Conservation (phyloP, 2,888 invertebrate genomes). For the Listrodromus nycthemerus region DNA sequence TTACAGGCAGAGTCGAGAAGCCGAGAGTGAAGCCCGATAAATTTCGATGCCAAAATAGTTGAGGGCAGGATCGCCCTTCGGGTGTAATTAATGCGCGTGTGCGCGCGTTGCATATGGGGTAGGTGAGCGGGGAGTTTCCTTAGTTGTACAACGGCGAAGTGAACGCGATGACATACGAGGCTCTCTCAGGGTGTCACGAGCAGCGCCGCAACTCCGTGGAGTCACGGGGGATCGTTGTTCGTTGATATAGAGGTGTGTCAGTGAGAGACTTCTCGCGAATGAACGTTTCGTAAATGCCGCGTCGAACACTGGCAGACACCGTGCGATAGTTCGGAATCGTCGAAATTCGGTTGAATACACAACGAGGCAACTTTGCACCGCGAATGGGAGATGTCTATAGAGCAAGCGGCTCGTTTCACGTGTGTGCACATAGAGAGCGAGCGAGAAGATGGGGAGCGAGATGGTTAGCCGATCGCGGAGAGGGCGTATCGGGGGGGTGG, state of each 20-base stretch:
- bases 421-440: not conserved
- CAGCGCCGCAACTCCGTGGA: constrained; percentile 20
- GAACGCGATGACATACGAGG: constrained; percentile 51
- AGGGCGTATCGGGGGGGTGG: constrained; percentile 30
- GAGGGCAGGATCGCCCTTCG: not conserved
- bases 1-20: not conserved
- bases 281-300: constrained; percentile 11
- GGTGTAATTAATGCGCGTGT: not conserved
- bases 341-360: constrained; percentile 52
- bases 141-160: constrained; percentile 8
- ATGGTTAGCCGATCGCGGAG: constrained; percentile 40
- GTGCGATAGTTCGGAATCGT: constrained; percentile 33
- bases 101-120: not conserved
- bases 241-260: constrained; percentile 16
- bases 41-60: not conserved
- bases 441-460: not conserved
- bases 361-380: constrained; percentile 68
- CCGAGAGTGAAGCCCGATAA: not conserved
- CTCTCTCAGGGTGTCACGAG: constrained; percentile 20
- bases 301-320: constrained; percentile 1
- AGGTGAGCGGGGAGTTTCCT: constrained; percentile 5
- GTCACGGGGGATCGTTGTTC: constrained; percentile 11
- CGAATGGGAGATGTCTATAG: constrained; percentile 18
- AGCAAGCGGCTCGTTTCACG: constrained; percentile 41
- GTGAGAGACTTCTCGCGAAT: not conserved